Conservation (phyloP, 2,888 invertebrate species). For the Drosophila mimica region DNA sequence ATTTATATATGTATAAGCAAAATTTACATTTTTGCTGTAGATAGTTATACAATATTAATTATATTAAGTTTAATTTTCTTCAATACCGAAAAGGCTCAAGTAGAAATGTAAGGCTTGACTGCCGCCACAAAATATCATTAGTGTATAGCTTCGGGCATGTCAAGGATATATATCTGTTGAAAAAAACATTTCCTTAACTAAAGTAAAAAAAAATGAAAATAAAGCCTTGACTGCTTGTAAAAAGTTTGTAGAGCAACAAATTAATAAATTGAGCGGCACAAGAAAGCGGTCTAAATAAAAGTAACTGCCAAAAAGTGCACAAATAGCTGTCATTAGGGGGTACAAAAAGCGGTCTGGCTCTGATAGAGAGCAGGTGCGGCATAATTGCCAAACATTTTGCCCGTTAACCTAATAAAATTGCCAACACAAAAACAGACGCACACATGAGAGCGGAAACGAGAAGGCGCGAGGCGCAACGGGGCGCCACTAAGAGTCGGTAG, state of each 20-base stretch:
- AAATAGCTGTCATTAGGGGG: constrained; percentile 72
- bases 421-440: constrained; percentile 39
- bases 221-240: neutral
- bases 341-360: constrained; percentile 39
- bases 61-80: neutral
- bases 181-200: neutral
- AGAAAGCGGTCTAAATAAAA: constrained; percentile 69
- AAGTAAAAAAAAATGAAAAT: too few relatives aligned
- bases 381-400: constrained; percentile 74
- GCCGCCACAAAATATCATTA: neutral
- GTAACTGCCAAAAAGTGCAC: constrained; percentile 73
- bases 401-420: constrained; percentile 48
- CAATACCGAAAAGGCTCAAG: neutral
- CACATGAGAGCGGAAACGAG: constrained; percentile 12
- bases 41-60: neutral
- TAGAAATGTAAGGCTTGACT: neutral
- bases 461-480: constrained; percentile 4
- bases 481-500: constrained; percentile 1
- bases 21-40: neutral
- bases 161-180: neutral
- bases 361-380: constrained; percentile 65
- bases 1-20: neutral
- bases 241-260: constrained; percentile 54
- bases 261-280: constrained; percentile 61
- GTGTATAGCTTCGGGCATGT: neutral